phyloP scores from a whole-genome alignment of 1,140 invertebrate genomes.

The Gerris buenoi region DNA sequence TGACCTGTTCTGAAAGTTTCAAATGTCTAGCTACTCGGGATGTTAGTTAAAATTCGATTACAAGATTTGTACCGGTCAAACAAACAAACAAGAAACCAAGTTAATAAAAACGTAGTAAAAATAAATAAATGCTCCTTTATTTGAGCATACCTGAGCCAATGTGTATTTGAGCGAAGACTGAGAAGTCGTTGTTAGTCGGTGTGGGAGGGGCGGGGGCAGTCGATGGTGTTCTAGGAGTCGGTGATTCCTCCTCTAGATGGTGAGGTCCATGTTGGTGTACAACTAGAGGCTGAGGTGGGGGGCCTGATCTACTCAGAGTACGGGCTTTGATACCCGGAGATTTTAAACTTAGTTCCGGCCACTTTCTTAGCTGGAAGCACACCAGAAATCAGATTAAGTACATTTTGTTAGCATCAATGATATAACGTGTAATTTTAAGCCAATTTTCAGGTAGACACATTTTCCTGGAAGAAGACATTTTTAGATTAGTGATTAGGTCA shows the following conservation, averaged over 20 bases:
- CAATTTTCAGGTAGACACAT: no score
- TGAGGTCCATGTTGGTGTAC: conserved; percentile 5
- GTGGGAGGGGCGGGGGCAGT: conserved; percentile 29
- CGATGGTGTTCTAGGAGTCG: conserved; percentile 22
- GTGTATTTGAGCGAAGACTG: conserved; percentile 35
- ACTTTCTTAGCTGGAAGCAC: conserved; percentile 52
- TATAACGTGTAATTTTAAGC: no score
- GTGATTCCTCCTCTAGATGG: conserved; percentile 7
- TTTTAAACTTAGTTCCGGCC: conserved; percentile 73
- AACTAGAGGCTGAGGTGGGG: conserved; percentile 29
- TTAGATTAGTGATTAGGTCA: neutral
- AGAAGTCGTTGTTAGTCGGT: conserved; percentile 13
- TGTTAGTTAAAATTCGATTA: no score
- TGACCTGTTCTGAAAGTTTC: no score
- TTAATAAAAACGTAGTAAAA: no score
- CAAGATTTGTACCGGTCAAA: no score
- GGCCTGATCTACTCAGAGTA: conserved; percentile 29
- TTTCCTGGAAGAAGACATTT: neutral
- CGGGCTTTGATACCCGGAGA: conserved; percentile 77
- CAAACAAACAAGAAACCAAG: no score
- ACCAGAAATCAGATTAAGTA: no score
- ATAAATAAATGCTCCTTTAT: no score
- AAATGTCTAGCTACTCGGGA: no score
- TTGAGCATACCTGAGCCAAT: conserved; percentile 28
- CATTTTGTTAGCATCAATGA: no score